A percentile compares a stretch with the other conserved stretches of the same genome.
Conservation (phyloP, 2,797 vertebrate species). For the Centropyge bicolor region DNA sequence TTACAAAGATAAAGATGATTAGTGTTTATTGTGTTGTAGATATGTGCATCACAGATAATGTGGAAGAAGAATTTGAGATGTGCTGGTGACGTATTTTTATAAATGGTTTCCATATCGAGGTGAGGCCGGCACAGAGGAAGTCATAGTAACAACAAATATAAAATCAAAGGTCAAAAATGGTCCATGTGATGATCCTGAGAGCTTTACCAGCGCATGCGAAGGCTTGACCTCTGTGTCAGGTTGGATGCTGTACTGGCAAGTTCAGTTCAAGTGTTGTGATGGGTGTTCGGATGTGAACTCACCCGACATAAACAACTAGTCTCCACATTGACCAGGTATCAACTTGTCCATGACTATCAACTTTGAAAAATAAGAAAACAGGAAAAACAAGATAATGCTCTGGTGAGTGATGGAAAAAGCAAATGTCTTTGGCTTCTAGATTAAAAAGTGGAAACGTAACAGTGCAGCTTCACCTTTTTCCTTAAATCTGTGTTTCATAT, state of each 20-base stretch:
- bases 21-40: neutral
- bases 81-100: neutral
- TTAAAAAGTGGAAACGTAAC: neutral
- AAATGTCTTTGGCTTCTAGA: neutral
- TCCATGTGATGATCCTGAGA: neutral
- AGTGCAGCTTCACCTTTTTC: neutral
- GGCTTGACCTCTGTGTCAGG: neutral
- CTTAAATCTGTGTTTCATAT: constrained; percentile 1
- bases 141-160: neutral
- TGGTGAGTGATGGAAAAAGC: neutral
- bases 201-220: neutral
- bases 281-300: neutral
- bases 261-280: neutral
- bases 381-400: neutral
- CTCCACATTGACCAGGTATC: neutral
- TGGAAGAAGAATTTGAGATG: neutral
- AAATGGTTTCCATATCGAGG: neutral
- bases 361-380: neutral
- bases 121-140: neutral
- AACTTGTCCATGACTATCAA: neutral
- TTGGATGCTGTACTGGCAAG: too few relatives aligned
- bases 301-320: neutral
- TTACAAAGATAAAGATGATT: neutral
- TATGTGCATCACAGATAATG: too few relatives aligned
- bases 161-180: neutral